Percentiles rank a stretch among this genome's conserved stretches.
These are phyloP conservation scores for Falcunculus frontatus DNA, from an alignment of 2,113 vertebrate genomes.

Conservation along the genomic window DNA sequence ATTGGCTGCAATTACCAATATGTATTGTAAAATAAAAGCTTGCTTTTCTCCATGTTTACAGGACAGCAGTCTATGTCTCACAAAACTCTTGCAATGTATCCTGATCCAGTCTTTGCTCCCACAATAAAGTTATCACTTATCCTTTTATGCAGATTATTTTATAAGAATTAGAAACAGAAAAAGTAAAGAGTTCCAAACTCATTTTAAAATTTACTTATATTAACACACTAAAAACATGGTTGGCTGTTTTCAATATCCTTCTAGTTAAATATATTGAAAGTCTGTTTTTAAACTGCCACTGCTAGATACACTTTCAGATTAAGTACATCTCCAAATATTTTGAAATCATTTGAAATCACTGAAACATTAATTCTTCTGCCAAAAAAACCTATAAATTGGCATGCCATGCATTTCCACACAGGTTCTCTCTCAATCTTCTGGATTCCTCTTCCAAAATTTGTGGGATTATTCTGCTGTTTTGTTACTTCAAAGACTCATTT, in stretches of 20 bases:
- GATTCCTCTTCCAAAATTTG: not conserved
- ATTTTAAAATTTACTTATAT: not conserved
- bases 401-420: not conserved
- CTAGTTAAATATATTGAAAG: not conserved
- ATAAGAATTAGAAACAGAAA: not conserved
- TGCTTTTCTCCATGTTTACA: not conserved
- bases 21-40: not conserved
- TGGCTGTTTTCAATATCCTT: not conserved
- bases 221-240: not conserved
- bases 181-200: not conserved
- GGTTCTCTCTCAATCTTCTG: not conserved
- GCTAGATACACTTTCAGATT: not conserved
- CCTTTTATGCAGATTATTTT: not conserved
- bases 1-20: not conserved
- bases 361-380: not conserved
- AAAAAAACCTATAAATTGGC: not conserved
- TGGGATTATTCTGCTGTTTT: not conserved
- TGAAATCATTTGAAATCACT: not conserved
- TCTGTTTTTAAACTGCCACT: not conserved
- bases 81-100: not conserved
- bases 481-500: not conserved
- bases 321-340: not conserved
- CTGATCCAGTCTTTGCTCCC: not conserved
- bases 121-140: not conserved
- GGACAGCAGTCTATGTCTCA: not conserved